These are phyloP conservation scores for Epinephelus lanceolatus DNA, from an alignment of 2,113 vertebrate species.

Conservation along the genomic window DNA sequence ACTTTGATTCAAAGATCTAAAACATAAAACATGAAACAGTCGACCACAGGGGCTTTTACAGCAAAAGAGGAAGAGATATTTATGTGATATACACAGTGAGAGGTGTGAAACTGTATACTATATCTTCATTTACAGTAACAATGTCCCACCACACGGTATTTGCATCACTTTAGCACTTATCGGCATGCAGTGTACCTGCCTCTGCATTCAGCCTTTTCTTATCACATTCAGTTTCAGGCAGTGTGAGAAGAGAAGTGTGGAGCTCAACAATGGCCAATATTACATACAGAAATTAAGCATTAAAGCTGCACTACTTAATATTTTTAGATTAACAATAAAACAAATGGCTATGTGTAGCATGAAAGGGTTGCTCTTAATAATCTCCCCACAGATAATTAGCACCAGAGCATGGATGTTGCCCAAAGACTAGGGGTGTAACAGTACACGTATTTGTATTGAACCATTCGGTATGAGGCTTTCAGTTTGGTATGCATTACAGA, in stretches of 20 bases:
- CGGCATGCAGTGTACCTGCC: not conserved
- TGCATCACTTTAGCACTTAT: not conserved
- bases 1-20: not conserved
- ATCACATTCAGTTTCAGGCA: not conserved
- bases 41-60: not conserved
- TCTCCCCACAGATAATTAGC: not conserved
- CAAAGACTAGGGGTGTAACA: too few relatives aligned
- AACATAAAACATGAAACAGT: not conserved
- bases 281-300: not conserved
- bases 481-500: too few relatives aligned
- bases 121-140: not conserved
- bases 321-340: not conserved
- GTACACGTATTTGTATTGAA: too few relatives aligned
- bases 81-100: not conserved
- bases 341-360: not conserved
- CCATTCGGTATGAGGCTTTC: too few relatives aligned
- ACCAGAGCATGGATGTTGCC: not conserved
- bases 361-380: not conserved
- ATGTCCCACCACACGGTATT: not conserved
- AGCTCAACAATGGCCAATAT: not conserved
- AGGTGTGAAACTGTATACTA: not conserved
- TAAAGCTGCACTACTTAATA: not conserved
- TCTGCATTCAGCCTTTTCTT: not conserved
- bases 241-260: not conserved
- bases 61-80: conserved; percentile 2